Conservation (phyloP, 2,888 invertebrate genomes). For the Teleiodes luculella region DNA sequence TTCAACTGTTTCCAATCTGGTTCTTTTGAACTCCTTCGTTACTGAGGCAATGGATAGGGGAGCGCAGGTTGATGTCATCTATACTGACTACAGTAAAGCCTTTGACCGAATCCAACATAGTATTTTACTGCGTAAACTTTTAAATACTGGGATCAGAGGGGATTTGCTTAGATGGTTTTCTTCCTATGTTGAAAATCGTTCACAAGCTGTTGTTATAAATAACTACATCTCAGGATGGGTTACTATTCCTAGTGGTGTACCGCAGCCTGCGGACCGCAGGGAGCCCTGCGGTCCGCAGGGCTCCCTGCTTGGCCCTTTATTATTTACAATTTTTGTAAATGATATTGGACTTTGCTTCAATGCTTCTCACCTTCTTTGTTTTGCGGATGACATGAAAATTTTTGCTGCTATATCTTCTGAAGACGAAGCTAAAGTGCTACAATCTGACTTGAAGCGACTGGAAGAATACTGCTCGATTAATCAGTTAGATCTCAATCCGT, state of each 20-base stretch:
- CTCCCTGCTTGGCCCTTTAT: slow-evolving; percentile 6
- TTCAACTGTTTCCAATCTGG: background rate
- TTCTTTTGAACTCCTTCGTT: background rate
- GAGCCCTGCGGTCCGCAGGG: no score
- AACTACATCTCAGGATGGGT: background rate
- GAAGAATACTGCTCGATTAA: slow-evolving; percentile 11
- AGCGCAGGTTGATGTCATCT: slow-evolving; percentile 9
- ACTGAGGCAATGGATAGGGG: background rate
- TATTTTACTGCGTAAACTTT: background rate
- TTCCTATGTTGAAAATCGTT: slow-evolving; percentile 12
- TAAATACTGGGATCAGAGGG: background rate
- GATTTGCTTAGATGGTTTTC: slow-evolving; percentile 12
- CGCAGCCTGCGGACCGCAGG: no score
- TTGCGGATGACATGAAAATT: slow-evolving; percentile 21
- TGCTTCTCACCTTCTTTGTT: slow-evolving; percentile 9
- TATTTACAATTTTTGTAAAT: slow-evolving; percentile 10
- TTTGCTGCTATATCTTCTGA: background rate
- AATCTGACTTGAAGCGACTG: background rate
- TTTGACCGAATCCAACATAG: slow-evolving; percentile 12
- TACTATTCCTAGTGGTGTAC: background rate
- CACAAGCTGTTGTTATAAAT: slow-evolving; percentile 13
- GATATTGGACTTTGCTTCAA: slow-evolving; percentile 14
- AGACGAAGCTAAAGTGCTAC: background rate
- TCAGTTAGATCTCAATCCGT: slow-evolving; percentile 14
- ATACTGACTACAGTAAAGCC: slow-evolving; percentile 14